Conservation (phyloP, 2,113 vertebrate genomes). For the Ochotona curzoniae region DNA sequence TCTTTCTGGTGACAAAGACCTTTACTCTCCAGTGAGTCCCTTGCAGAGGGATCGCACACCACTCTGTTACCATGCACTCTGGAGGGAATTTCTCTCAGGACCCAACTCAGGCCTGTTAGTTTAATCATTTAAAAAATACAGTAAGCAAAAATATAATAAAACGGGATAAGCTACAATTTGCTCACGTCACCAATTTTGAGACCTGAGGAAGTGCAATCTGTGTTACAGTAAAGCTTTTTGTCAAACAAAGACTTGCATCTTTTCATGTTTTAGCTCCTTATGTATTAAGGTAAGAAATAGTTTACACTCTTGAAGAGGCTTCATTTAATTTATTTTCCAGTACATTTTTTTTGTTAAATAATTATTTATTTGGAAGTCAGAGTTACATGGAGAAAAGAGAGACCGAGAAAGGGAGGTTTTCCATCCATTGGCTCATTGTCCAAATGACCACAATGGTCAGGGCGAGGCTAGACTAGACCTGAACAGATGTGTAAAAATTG, state of each 20-base stretch:
- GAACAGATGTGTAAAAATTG: too few relatives aligned
- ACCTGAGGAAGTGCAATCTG: neutral
- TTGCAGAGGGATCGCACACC: neutral
- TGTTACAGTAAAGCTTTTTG: neutral
- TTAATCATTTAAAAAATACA: conserved; percentile 8
- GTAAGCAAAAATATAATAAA: neutral
- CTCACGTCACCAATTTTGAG: neutral
- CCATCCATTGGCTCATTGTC: too few relatives aligned
- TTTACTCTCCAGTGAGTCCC: neutral
- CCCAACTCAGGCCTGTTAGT: neutral
- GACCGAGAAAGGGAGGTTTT: too few relatives aligned
- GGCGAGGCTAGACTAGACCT: too few relatives aligned
- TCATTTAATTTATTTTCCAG: neutral
- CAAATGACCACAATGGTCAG: too few relatives aligned
- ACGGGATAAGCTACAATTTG: neutral
- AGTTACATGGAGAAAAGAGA: too few relatives aligned
- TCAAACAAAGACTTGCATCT: conserved; percentile 25
- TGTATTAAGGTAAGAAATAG: neutral
- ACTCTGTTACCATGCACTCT: neutral
- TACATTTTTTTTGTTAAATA: too few relatives aligned
- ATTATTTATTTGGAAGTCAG: too few relatives aligned
- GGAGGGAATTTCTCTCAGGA: conserved; percentile 54
- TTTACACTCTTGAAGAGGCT: neutral
- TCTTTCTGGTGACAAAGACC: neutral
- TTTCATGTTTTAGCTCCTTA: neutral